Percentiles rank a stretch among this genome's conserved stretches.
These are phyloP conservation scores for Oxyura jamaicensis DNA, from an alignment of 2,113 vertebrate genomes.

Conservation along the genomic window DNA sequence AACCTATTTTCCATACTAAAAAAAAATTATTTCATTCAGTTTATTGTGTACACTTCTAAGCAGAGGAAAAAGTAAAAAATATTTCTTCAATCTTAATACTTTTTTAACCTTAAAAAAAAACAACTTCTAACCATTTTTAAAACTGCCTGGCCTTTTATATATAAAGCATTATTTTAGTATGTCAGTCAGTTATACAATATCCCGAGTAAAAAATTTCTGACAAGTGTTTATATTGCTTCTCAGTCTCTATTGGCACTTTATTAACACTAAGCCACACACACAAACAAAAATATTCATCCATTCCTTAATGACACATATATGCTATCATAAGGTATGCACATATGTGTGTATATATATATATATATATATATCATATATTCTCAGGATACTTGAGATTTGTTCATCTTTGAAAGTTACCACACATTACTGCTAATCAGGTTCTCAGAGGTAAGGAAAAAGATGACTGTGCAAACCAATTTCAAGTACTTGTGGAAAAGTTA, in stretches of 20 bases:
- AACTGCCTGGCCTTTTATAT: rapidly evolving
- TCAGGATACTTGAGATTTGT: neutral
- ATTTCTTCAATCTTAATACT: neutral
- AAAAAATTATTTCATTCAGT: neutral
- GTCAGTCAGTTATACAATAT: neutral
- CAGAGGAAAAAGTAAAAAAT: neutral
- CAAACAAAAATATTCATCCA: neutral
- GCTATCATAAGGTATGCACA: too few relatives aligned
- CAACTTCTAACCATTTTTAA: neutral
- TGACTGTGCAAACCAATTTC: neutral
- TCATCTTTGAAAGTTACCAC: neutral
- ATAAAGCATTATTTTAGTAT: neutral
- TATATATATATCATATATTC: neutral
- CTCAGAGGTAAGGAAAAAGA: neutral
- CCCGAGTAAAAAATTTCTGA: neutral
- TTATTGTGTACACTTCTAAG: neutral
- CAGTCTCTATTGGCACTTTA: neutral
- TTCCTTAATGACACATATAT: neutral
- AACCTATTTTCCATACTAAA: neutral
- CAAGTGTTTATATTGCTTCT: neutral
- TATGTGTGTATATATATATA: neutral
- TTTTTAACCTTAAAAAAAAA: neutral
- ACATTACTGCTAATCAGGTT: neutral
- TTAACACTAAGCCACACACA: neutral
- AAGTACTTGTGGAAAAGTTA: neutral